Evolutionary conservation across 2,888 invertebrate species (phyloP), one percentile per base, ranked within the genome.

Genomic region (Agrilus cyanescens): DNA sequence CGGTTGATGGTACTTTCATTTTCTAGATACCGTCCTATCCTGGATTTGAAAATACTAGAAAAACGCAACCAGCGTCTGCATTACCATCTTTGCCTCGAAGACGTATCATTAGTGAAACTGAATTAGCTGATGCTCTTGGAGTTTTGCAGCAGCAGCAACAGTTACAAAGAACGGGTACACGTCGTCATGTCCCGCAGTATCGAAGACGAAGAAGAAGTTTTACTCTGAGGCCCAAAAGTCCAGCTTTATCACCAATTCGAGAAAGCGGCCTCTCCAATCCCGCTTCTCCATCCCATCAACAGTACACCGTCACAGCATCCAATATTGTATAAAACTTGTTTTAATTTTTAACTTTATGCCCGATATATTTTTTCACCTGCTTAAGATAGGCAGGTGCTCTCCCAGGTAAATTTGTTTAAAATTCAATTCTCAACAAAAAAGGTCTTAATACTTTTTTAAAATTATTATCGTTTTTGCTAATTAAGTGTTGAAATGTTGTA

Each of bases 201-300:
- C 51, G 63, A 14, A 46, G 62, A 35, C 51, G 63, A 46, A 54
- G 62, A 49, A 56, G 64, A 34, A 60, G 59, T 41, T 58, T 58
- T 4, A 59, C 57, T 39, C 62, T 63, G 46, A 57, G 65, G 35
- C 62, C 63, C 14, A 68, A 67, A 50, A 66, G 74, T 25, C 74
- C 76, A 30, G 72, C 75, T 30, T 62, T 82, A 44, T 81, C 81
- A 41, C 82, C 82, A 25, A 82, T 82, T 41, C 74, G 79, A 45
- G 82, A 82, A 56, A 79, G 80, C 36, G 82, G 82, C 25, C 66
- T 80, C 13, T 81, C 81, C 37, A 82, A 82, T 66, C 80, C 80
- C 2, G 76, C 78, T 12, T 80, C 80, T 43, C 80, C 80, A 57
- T 66, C 66, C 57, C 59, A 53, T 57, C 68, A 57, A 61, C 61